A percentile compares a stretch with the other conserved stretches of the same genome.
These are phyloP conservation scores for Donacobius atricapilla DNA, from an alignment of 2,113 vertebrate species.

Conservation along the genomic window DNA sequence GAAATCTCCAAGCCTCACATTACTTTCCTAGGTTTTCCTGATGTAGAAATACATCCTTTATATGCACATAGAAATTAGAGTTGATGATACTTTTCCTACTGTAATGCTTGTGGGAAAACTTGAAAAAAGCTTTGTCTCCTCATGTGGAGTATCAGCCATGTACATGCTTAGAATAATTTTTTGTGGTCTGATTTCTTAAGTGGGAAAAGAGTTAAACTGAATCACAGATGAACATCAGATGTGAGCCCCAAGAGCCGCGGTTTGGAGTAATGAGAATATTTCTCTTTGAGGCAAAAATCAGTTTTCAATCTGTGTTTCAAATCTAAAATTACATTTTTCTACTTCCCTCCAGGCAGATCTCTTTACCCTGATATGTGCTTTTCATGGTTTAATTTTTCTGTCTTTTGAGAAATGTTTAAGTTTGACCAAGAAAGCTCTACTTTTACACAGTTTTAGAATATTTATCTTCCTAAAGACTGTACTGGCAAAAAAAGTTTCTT, in stretches of 20 bases:
- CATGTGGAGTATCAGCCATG: not conserved
- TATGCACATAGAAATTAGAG: not conserved
- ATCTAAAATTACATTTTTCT: slow-evolving; percentile 22
- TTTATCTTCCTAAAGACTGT: not conserved
- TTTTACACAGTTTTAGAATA: not conserved
- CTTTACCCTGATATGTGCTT: not conserved
- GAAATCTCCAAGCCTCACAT: not conserved
- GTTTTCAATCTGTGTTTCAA: slow-evolving; percentile 18
- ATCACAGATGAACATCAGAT: slow-evolving; percentile 17
- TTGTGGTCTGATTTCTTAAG: not conserved
- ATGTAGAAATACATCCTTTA: not conserved
- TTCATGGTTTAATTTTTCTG: not conserved
- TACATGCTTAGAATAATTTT: not conserved
- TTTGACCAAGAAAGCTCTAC: not conserved
- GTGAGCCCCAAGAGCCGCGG: not conserved
- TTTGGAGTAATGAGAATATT: not conserved
- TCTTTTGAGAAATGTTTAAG: not conserved
- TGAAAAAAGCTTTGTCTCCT: not conserved
- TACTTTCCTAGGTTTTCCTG: not conserved
- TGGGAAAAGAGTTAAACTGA: not conserved
- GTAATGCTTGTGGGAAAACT: not conserved
- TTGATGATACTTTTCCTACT: not conserved
- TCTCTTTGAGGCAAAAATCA: slow-evolving; percentile 11
- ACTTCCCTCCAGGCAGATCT: not conserved
- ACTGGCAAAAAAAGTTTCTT: not conserved